A percentile compares a stretch with the other conserved stretches of the same genome.
phyloP scores from a whole-genome alignment of 2,797 vertebrate species.

The Catharus ustulatus region DNA sequence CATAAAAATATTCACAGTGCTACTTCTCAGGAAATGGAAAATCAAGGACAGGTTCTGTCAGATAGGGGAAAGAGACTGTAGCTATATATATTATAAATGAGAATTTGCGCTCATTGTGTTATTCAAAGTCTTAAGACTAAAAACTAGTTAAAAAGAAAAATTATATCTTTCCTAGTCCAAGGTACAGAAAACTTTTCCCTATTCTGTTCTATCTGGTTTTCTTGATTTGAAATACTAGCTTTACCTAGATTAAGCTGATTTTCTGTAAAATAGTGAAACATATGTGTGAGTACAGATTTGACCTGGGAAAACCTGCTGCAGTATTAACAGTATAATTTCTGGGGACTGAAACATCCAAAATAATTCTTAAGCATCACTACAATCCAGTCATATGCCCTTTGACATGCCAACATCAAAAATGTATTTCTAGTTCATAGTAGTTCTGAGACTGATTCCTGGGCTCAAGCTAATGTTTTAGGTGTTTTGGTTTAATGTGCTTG shows the following conservation, averaged over 20 bases:
- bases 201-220: not conserved
- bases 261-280: not conserved
- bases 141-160: not conserved
- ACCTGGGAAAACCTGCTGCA: not conserved
- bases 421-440: not conserved
- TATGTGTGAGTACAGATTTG: not conserved
- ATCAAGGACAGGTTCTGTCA: not conserved
- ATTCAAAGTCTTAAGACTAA: not conserved
- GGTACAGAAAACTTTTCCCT: not conserved
- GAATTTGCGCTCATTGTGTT: not conserved
- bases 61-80: not conserved
- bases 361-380: not conserved
- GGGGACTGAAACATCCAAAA: not conserved
- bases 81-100: not conserved
- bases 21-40: not conserved
- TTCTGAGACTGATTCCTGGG: not conserved
- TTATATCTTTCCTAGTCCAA: not conserved
- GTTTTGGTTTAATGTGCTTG: not conserved
- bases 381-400: not conserved
- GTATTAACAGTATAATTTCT: not conserved
- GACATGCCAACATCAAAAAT: not conserved
- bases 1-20: not conserved
- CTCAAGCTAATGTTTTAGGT: not conserved
- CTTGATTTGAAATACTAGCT: not conserved
- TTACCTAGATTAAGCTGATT: not conserved